Conservation (phyloP, 2,113 vertebrate species). For the Corythornis vintsioides region DNA sequence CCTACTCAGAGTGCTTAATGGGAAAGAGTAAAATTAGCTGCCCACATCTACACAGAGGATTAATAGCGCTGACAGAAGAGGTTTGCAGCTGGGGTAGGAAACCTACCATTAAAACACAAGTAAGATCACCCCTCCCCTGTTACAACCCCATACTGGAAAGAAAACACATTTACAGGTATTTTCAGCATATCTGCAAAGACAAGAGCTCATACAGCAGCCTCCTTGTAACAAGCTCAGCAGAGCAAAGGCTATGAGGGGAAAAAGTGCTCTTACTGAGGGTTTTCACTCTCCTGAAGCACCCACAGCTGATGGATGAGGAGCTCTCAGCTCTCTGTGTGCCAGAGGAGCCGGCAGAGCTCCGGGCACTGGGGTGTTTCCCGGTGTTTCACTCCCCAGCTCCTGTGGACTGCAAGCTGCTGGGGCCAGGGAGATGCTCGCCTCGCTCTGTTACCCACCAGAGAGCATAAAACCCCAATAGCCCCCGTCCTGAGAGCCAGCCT, state of each 20-base stretch:
- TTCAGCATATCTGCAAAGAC: neutral
- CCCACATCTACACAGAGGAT: neutral
- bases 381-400: neutral
- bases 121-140: neutral
- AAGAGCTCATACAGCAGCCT: rapidly evolving
- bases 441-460: rapidly evolving
- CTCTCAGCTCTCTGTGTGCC: no score
- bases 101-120: neutral
- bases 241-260: neutral
- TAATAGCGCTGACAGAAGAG: neutral
- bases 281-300: no score
- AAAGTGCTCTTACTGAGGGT: neutral
- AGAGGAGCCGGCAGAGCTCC: neutral
- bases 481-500: rapidly evolving
- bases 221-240: neutral
- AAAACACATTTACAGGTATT: rapidly evolving
- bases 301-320: no score
- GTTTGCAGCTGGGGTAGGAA: neutral
- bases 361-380: neutral
- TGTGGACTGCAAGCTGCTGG: rapidly evolving
- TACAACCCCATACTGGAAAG: rapidly evolving
- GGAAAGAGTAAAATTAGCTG: conserved; percentile 31
- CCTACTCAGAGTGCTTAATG: conserved; percentile 13
- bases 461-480: rapidly evolving
- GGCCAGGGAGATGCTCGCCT: rapidly evolving